Evolutionary conservation across 2,797 vertebrate species (phyloP).

Genomic region (Rhabdomys pumilio): DNA sequence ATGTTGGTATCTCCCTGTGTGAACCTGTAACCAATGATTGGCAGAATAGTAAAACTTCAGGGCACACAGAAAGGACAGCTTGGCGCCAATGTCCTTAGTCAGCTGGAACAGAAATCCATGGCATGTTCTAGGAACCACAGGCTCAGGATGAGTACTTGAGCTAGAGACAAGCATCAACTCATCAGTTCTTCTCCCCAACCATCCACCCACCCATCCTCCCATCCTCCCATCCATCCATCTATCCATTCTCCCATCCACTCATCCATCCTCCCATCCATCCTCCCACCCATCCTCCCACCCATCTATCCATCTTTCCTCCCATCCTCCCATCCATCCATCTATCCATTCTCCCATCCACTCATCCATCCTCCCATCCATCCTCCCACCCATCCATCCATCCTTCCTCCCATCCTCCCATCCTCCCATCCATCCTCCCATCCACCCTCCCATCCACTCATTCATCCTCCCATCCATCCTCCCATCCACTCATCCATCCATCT

Average conservation of each 20-base stretch:
- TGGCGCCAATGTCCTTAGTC: not conserved
- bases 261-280: fast-evolving
- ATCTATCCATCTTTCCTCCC: fast-evolving
- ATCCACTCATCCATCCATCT: not conserved
- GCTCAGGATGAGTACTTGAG: fast-evolving
- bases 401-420: fast-evolving
- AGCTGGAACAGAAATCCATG: not conserved
- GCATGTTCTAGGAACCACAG: fast-evolving
- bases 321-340: fast-evolving
- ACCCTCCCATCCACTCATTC: not conserved
- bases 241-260: not conserved
- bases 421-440: fast-evolving
- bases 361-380: fast-evolving
- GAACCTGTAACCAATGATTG: not conserved
- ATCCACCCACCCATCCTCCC: not conserved
- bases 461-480: fast-evolving
- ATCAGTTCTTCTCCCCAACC: not conserved
- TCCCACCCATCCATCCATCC: not conserved
- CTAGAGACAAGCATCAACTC: not conserved
- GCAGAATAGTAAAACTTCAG: not conserved
- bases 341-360: fast-evolving
- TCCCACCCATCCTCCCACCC: fast-evolving
- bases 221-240: fast-evolving
- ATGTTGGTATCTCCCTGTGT: fast-evolving
- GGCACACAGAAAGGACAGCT: not conserved